A percentile compares a stretch with the other conserved stretches of the same genome.
These are phyloP conservation scores for Syrrhaptes paradoxus DNA, from an alignment of 2,113 vertebrate species.

Conservation along the genomic window DNA sequence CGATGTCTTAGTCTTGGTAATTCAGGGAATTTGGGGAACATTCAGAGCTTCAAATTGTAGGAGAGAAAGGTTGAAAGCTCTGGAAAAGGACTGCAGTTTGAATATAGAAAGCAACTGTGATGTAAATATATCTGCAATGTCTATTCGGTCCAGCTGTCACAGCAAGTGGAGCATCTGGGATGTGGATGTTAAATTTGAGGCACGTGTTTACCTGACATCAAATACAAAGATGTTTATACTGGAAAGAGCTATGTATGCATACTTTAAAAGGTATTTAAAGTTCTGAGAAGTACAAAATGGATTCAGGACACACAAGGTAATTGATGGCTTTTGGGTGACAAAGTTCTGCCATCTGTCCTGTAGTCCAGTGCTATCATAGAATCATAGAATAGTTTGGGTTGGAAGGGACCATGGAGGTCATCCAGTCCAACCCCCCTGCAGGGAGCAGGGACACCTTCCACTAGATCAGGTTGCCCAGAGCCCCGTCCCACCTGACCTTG, in stretches of 20 bases:
- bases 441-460: too few species aligned
- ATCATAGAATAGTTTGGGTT: too few species aligned
- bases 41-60: neutral
- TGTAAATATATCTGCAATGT: conserved; percentile 25
- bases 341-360: neutral
- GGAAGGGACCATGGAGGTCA: too few species aligned
- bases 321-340: neutral
- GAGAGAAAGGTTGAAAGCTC: conserved; percentile 40
- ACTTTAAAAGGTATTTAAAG: neutral
- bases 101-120: conserved; percentile 20
- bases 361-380: neutral
- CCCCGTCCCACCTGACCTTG: too few species aligned
- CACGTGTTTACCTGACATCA: neutral
- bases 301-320: neutral
- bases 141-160: conserved; percentile 9
- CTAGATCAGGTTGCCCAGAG: too few species aligned
- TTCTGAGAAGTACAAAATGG: neutral
- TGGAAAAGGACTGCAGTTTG: conserved; percentile 33
- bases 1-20: neutral
- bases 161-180: neutral
- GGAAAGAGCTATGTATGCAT: neutral
- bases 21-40: conserved; percentile 10
- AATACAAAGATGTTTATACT: neutral
- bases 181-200: conserved; percentile 17
- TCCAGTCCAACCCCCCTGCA: too few species aligned